Conservation (phyloP, 2,113 vertebrate genomes). For the Ciconia boyciana region DNA sequence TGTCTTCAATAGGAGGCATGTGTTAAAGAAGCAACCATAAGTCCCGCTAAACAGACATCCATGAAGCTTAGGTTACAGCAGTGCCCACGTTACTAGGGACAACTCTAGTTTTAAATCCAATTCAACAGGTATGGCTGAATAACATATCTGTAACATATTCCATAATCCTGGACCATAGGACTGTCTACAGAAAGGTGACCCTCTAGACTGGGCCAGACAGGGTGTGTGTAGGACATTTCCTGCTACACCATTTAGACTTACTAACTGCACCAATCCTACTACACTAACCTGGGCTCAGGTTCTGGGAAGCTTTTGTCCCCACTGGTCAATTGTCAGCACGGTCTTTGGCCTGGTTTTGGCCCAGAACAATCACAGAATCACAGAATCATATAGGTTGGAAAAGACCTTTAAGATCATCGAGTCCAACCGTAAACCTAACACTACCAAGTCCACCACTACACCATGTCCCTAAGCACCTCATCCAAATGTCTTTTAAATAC, state of each 20-base stretch:
- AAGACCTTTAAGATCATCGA: no score
- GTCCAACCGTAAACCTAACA: no score
- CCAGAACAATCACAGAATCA: background rate
- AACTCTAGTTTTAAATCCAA: background rate
- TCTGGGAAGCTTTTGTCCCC: background rate
- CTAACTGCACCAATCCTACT: background rate
- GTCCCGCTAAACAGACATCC: background rate
- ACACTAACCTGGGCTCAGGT: background rate
- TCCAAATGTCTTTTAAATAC: no score
- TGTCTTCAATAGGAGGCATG: background rate
- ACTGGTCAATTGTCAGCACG: background rate
- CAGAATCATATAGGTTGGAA: no score
- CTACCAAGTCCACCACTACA: no score
- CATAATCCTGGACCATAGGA: background rate
- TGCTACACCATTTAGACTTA: background rate
- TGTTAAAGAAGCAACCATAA: background rate
- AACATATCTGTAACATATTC: background rate
- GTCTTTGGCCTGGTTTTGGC: background rate
- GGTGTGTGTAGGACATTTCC: background rate
- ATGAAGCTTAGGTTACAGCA: background rate
- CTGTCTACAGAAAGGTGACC: background rate
- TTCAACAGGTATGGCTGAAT: background rate
- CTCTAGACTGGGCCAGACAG: background rate
- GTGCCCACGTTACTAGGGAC: background rate
- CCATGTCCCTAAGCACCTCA: no score